phyloP scores from a whole-genome alignment of 2,113 vertebrate species.

The Mormoops blainvillei region DNA sequence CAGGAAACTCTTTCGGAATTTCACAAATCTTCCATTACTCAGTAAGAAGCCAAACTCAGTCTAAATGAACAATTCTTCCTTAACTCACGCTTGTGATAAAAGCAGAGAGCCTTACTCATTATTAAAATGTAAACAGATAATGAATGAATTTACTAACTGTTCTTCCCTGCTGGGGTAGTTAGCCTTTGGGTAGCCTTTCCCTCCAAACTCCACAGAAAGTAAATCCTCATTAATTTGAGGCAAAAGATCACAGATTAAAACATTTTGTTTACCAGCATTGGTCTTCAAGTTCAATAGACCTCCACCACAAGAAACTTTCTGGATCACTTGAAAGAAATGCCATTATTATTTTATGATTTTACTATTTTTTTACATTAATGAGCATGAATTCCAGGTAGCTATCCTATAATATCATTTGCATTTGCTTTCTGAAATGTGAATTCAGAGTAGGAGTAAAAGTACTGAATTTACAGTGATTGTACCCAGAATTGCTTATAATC shows the following conservation, averaged over 20 bases:
- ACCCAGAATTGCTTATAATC: neutral
- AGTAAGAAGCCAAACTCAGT: slow-evolving; percentile 28
- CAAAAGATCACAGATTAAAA: slow-evolving; percentile 28
- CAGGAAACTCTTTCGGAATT: slow-evolving; percentile 41
- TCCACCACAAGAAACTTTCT: neutral
- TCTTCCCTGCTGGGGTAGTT: slow-evolving; percentile 36
- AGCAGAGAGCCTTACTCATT: neutral
- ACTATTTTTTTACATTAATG: neutral
- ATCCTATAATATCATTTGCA: neutral
- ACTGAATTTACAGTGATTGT: neutral
- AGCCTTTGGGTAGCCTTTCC: slow-evolving; percentile 44
- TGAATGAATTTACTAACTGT: slow-evolving; percentile 43
- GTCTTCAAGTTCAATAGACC: neutral
- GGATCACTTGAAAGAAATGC: neutral
- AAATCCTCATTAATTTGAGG: slow-evolving; percentile 55
- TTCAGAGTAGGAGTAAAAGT: neutral
- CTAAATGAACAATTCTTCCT: slow-evolving; percentile 43
- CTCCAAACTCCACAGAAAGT: slow-evolving; percentile 22
- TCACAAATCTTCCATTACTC: slow-evolving; percentile 21
- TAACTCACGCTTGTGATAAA: slow-evolving; percentile 15
- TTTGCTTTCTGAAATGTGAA: neutral
- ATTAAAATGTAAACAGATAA: slow-evolving; percentile 59
- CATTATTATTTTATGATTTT: neutral
- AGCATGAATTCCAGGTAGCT: neutral
- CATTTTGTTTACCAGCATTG: neutral